Conservation (phyloP, 1,140 invertebrate genomes). For the Solen grandis region DNA sequence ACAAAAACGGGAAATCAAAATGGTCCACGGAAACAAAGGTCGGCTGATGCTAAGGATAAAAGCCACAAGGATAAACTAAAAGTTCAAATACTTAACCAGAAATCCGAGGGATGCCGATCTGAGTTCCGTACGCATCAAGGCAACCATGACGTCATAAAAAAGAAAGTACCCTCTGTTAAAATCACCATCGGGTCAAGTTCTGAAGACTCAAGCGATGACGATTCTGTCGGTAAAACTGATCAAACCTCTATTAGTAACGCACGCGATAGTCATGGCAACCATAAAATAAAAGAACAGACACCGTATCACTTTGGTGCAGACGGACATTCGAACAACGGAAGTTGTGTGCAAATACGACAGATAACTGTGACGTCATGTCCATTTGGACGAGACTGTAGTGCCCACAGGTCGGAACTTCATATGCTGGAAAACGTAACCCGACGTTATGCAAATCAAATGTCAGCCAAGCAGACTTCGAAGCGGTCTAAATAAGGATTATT, state of each 20-base stretch:
- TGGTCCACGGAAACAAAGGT: not conserved
- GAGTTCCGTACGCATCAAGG: not conserved
- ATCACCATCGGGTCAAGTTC: conserved; percentile 41
- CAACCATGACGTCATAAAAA: not conserved
- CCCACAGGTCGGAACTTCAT: conserved; percentile 1
- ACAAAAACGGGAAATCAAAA: not conserved
- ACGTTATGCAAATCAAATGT: conserved; percentile 6
- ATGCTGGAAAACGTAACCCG: conserved; percentile 41
- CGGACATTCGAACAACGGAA: not conserved
- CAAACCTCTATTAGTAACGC: not conserved
- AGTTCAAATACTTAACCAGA: not conserved
- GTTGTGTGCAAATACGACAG: no score
- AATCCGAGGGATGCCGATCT: not conserved
- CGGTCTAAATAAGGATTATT: not conserved
- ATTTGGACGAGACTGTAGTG: conserved; percentile 25
- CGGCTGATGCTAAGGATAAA: not conserved
- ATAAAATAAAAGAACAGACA: not conserved
- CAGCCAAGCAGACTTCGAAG: not conserved
- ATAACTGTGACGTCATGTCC: conserved; percentile 23
- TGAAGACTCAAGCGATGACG: conserved; percentile 6
- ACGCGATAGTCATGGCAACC: not conserved
- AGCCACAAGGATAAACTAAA: no score
- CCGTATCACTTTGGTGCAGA: not conserved
- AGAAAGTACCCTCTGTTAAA: not conserved
- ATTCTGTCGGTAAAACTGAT: not conserved